These are phyloP conservation scores for Furcula furcula DNA, from an alignment of 2,888 invertebrate genomes.

Conservation along the genomic window DNA sequence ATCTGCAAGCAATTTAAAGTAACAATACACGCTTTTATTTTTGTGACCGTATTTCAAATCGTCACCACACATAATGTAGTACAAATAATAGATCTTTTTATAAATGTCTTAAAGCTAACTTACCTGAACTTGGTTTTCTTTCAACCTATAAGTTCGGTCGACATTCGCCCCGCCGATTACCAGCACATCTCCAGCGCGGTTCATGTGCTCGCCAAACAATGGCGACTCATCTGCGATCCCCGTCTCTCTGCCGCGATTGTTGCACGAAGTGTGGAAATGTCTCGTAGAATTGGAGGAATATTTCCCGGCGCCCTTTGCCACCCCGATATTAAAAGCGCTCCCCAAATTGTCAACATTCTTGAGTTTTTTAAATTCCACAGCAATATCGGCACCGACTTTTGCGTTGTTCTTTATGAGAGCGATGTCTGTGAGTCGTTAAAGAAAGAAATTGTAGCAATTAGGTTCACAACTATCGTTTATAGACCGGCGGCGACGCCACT, in stretches of 20 bases:
- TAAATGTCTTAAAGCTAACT: conserved; percentile 44
- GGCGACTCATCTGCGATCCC: conserved; percentile 27
- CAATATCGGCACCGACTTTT: conserved; percentile 89
- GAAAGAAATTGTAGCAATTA: conserved; percentile 63
- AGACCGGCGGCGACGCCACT: conserved; percentile 38
- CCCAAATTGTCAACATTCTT: conserved; percentile 47
- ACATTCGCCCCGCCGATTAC: conserved; percentile 91
- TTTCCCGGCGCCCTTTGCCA: conserved; percentile 31
- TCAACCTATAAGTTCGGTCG: conserved; percentile 85
- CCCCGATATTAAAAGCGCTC: conserved; percentile 48
- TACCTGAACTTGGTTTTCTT: conserved; percentile 85
- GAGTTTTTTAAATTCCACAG: conserved; percentile 82
- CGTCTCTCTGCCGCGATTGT: conserved; percentile 7
- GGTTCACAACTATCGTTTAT: conserved; percentile 51
- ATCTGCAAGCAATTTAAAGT: too few species aligned
- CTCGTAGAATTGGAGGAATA: conserved; percentile 35
- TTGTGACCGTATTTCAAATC: too few species aligned
- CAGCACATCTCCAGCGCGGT: conserved; percentile 67
- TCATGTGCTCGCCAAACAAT: conserved; percentile 21
- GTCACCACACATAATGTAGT: too few species aligned
- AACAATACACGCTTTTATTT: too few species aligned
- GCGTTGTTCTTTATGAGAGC: conserved; percentile 97
- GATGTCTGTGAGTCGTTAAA: conserved; percentile 85
- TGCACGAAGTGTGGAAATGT: conserved; percentile 54
- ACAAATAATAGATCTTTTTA: conserved; percentile 1